A percentile compares a stretch with the other conserved stretches of the same genome.
Evolutionary conservation across 1,140 invertebrate genomes (phyloP).

Genomic region (Eupristina koningsbergeri): DNA sequence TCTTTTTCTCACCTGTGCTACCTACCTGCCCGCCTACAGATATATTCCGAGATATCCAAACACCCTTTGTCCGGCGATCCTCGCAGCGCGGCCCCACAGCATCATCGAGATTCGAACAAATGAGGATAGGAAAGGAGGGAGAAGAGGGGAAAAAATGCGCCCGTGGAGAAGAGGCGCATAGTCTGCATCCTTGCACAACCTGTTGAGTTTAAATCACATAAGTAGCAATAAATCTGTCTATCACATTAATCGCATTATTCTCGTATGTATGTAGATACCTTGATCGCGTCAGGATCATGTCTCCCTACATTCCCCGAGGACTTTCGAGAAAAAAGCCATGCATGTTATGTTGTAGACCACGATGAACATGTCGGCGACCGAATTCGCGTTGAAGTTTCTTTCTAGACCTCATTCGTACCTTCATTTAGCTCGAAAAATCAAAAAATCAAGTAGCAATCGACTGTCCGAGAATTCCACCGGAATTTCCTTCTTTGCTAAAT

Average conservation of each 20-base stretch:
- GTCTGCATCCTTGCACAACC: conserved; percentile 53
- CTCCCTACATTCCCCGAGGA: background rate
- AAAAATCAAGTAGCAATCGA: too few species aligned
- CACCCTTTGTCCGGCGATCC: conserved; percentile 49
- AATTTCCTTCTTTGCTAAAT: too few species aligned
- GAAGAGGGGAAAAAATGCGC: conserved; percentile 44
- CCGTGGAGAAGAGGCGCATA: conserved; percentile 33
- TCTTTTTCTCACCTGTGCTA: conserved; percentile 44
- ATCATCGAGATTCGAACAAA: background rate
- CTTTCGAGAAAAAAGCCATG: background rate
- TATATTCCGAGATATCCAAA: conserved; percentile 31
- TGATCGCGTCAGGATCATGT: background rate
- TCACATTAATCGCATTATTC: conserved; percentile 67
- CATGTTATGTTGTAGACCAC: background rate
- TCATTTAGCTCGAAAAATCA: background rate
- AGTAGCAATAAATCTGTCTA: conserved; percentile 67
- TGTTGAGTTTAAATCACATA: conserved; percentile 70
- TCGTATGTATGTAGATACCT: background rate
- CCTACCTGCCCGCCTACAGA: conserved; percentile 28
- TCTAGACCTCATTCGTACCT: background rate
- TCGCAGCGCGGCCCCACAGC: background rate
- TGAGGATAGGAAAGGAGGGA: conserved; percentile 10
- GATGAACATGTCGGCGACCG: conserved; percentile 6
- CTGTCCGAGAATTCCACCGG: too few species aligned
- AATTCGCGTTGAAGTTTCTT: background rate